Conservation (phyloP, 2,113 vertebrate genomes). For the Globicephala melas region DNA sequence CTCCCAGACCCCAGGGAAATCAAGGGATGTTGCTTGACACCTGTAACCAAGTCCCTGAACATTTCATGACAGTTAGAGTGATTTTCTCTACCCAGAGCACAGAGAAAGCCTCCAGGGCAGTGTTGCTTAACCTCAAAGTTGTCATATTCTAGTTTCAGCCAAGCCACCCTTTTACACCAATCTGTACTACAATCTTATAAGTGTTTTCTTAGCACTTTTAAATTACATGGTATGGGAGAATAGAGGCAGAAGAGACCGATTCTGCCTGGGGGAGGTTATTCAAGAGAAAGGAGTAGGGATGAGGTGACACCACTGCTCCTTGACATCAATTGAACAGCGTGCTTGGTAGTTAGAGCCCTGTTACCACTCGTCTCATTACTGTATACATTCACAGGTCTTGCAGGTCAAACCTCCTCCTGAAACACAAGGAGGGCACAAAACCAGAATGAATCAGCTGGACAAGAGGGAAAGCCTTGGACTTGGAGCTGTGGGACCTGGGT, state of each 20-base stretch:
- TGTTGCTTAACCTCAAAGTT: conserved; percentile 42
- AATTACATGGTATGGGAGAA: conserved; percentile 42
- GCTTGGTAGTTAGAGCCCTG: not conserved
- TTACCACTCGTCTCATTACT: accelerated
- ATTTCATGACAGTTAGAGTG: not conserved
- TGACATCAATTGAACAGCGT: not conserved
- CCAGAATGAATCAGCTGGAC: not conserved
- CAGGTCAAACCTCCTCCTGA: not conserved
- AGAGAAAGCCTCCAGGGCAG: not conserved
- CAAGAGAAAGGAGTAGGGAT: not conserved
- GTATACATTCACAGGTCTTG: accelerated
- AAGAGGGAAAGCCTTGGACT: not conserved
- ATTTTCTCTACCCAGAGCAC: conserved; percentile 45
- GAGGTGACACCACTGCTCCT: not conserved
- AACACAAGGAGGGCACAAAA: accelerated
- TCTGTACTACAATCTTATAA: conserved; percentile 32
- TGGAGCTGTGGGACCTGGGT: not conserved
- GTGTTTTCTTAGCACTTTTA: conserved; percentile 52
- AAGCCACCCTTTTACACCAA: not conserved
- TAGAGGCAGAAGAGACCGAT: not conserved
- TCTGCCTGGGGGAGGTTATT: not conserved
- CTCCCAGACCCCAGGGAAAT: conserved; percentile 35
- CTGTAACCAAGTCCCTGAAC: conserved; percentile 29
- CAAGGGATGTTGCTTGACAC: not conserved
- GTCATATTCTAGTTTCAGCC: conserved; percentile 20